These are phyloP conservation scores for Brachionus calyciflorus DNA, from an alignment of 1,140 invertebrate genomes.

Conservation along the genomic window DNA sequence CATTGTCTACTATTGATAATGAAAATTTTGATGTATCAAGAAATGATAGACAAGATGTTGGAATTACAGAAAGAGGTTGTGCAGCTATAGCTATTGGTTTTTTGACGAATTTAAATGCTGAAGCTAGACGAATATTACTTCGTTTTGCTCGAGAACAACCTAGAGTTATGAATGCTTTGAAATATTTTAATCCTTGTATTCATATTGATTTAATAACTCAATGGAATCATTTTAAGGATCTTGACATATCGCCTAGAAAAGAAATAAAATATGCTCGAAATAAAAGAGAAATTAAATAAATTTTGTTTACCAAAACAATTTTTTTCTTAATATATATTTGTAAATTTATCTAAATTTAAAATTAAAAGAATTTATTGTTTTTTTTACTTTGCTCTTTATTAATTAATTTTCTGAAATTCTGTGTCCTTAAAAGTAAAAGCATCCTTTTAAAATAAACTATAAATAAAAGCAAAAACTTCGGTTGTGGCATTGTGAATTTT, in stretches of 20 bases:
- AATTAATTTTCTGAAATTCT: too few species aligned
- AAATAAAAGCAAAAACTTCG: too few species aligned
- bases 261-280: neutral
- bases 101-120: conserved; percentile 13
- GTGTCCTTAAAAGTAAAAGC: too few species aligned
- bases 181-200: neutral
- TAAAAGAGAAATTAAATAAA: too few species aligned
- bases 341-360: too few species aligned
- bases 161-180: neutral
- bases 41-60: neutral
- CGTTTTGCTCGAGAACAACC: neutral
- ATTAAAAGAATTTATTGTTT: too few species aligned
- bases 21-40: too few species aligned
- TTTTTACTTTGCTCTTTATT: too few species aligned
- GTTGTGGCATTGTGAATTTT: too few species aligned
- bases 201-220: neutral
- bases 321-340: too few species aligned
- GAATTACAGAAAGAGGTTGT: neutral
- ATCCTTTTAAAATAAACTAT: too few species aligned
- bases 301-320: too few species aligned
- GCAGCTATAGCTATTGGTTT: conserved; percentile 24
- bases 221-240: conserved; percentile 32
- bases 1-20: neutral
- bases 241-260: neutral
- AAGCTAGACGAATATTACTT: conserved; percentile 23